Evolutionary conservation across 2,888 invertebrate genomes (phyloP), one percentile per base, ranked within the genome.

Genomic region (Bembecia ichneumoniformis): DNA sequence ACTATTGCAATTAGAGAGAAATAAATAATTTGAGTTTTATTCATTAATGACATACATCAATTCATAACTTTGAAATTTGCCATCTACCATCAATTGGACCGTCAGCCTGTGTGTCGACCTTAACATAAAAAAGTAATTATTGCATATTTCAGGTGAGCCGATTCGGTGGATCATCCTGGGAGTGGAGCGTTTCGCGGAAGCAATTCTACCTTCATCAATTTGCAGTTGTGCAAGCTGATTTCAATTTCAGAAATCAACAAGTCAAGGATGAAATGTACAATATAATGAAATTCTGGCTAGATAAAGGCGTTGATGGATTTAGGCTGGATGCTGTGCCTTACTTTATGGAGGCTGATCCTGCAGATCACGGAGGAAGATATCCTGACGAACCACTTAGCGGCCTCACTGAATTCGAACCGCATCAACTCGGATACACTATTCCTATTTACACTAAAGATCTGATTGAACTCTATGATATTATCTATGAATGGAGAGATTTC

Each of bases 261-360:
- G 77, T 82, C 1, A 57, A 68, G 1, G 58, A 68, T 44, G 77
- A 77, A 54, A 66, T 80, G 55, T 59, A 77, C 77, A 76, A 88
- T 9, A 88, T 90, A 3, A 56, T 93, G 16, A 69, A 71, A 54
- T 91, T 90, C 63, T 93, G 93, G 93, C 62, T 93, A 51, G 78
- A 89, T 36, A 82, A 82, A 44, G 92, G 92, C 0, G 89, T 92
- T 0, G 90, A 91, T 56, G 93, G 93, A 1, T 91, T 93, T 68
- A 87, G 92, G 36, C 74, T 92, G 10, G 89, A 89, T 62, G 88
- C 89, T 0, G 75, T 88, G 3, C 82, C 84, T 0, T 78, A 82
- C 56, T 58, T 87, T 4, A 70, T 67, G 17, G 86, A 86, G 55
- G 65, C 77, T 36, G 60, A 52, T 20, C 57, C 57, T 20, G 50